phyloP scores from a whole-genome alignment of 2,113 vertebrate species.

The Aptenodytes forsteri region DNA sequence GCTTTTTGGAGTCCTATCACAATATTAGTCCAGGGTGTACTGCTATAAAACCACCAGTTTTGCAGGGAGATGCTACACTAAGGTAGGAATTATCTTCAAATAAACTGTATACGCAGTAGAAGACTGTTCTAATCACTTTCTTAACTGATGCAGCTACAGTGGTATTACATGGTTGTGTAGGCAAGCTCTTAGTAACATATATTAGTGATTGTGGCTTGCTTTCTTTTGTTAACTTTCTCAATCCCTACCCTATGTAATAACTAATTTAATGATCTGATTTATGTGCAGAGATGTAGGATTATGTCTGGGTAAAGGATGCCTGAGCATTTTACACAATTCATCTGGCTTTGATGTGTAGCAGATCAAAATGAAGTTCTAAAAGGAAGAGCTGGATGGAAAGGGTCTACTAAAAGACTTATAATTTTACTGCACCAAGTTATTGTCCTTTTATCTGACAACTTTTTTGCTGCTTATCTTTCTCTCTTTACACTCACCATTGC shows the following conservation, averaged over 20 bases:
- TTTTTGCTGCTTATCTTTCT: background rate
- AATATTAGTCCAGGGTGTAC: background rate
- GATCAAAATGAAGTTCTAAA: background rate
- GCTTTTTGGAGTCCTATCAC: background rate
- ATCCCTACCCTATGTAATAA: background rate
- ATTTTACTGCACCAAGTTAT: background rate
- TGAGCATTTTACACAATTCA: background rate
- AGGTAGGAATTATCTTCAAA: background rate
- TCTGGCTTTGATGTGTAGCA: background rate
- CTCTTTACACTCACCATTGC: background rate
- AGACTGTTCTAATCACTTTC: background rate
- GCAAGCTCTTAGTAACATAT: background rate
- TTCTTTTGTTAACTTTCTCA: background rate
- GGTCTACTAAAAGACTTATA: background rate
- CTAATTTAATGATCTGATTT: background rate
- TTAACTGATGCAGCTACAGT: background rate
- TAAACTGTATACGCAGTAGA: background rate
- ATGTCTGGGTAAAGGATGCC: background rate
- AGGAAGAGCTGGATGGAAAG: background rate
- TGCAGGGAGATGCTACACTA: background rate
- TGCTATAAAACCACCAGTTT: background rate
- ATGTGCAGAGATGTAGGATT: background rate
- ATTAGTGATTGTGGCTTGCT: background rate
- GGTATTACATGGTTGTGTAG: background rate
- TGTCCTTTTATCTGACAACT: background rate